Conservation (phyloP, 2,888 invertebrate species). For the Parasteatoda lunata region DNA sequence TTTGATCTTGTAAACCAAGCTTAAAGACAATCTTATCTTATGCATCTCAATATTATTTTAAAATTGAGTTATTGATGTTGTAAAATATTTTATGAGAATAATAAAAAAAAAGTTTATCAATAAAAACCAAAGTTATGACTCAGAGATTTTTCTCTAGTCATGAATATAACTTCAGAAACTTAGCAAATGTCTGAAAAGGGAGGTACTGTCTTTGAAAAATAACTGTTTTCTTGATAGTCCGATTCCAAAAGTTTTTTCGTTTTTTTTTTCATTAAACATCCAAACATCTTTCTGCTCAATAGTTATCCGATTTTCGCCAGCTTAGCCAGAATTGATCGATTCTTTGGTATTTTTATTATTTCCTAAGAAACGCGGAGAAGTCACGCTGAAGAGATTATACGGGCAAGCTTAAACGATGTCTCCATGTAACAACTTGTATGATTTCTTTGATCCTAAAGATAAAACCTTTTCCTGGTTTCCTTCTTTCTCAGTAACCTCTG, state of each 20-base stretch:
- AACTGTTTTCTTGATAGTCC: constrained; percentile 23
- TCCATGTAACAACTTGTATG: constrained; percentile 54
- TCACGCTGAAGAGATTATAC: constrained; percentile 47
- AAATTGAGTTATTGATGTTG: too few species aligned
- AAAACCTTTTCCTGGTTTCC: background rate
- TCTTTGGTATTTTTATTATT: constrained; percentile 32
- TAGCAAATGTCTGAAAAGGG: too few species aligned
- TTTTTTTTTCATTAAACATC: constrained; percentile 4
- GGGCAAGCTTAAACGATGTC: constrained; percentile 41
- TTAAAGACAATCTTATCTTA: too few species aligned
- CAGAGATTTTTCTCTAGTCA: too few species aligned
- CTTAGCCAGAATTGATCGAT: constrained; percentile 47
- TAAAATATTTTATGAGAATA: too few species aligned
- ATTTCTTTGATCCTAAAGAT: constrained; percentile 48
- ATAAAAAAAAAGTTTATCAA: too few species aligned
- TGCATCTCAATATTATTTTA: too few species aligned
- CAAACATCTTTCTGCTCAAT: constrained; percentile 37
- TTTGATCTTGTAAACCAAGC: too few species aligned
- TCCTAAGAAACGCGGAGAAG: constrained; percentile 30
- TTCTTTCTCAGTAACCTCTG: background rate
- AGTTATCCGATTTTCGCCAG: constrained; percentile 57
- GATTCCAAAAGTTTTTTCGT: background rate
- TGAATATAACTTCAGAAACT: too few species aligned
- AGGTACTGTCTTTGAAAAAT: background rate
- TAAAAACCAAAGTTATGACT: too few species aligned